These are phyloP conservation scores for Cyrtorhinus lividipennis DNA, from an alignment of 1,140 invertebrate species.

Conservation along the genomic window DNA sequence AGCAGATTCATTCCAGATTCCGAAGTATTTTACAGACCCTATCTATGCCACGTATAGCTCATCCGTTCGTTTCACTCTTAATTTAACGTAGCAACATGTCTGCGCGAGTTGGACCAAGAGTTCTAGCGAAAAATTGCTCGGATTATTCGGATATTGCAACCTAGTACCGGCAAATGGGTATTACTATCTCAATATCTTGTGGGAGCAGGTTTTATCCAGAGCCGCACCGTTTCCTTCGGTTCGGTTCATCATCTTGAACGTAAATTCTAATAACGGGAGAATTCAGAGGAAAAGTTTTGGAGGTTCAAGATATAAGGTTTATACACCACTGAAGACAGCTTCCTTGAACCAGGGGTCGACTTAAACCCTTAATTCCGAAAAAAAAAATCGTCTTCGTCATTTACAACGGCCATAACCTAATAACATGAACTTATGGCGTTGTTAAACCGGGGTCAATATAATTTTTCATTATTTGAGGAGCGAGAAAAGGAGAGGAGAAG, in stretches of 20 bases:
- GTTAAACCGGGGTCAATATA: conserved; percentile 4
- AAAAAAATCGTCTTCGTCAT: conserved; percentile 8
- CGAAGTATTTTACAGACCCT: too few relatives aligned
- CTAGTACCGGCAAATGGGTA: too few relatives aligned
- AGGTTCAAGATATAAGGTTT: background rate
- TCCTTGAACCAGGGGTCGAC: background rate
- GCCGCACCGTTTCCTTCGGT: too few relatives aligned
- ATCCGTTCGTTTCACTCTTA: too few relatives aligned
- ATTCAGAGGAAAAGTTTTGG: background rate
- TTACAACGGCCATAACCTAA: conserved; percentile 4
- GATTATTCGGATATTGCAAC: too few relatives aligned
- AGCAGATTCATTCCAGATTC: too few relatives aligned
- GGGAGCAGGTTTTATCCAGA: too few relatives aligned
- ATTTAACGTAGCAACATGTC: too few relatives aligned
- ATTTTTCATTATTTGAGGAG: conserved; percentile 3
- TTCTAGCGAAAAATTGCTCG: too few relatives aligned
- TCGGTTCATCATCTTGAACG: background rate
- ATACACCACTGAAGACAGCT: background rate
- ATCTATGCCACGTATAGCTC: too few relatives aligned
- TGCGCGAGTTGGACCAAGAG: too few relatives aligned
- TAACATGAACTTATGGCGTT: conserved; percentile 6
- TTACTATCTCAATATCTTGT: too few relatives aligned
- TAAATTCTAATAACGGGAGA: background rate
- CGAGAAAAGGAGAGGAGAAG: background rate
- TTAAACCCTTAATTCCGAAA: conserved; percentile 7